Evolutionary conservation across 2,797 vertebrate genomes (phyloP), one percentile per base, ranked within the genome.

Genomic region (Lacerta agilis): DNA sequence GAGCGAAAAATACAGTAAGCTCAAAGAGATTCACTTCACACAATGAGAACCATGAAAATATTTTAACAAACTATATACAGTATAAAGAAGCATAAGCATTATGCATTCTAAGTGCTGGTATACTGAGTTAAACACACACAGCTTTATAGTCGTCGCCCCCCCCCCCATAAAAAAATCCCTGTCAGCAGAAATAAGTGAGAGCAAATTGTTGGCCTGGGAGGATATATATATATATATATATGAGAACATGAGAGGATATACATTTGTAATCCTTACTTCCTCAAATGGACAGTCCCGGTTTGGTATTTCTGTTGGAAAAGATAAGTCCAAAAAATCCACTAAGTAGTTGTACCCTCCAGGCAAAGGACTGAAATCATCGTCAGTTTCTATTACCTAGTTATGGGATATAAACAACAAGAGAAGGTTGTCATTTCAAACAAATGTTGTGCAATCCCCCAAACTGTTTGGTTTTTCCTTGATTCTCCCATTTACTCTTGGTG

Each of bases 261-360:
- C 11, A 29, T 73, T 64, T 66, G 3, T 17, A 76, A 64, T 66
- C 23, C 38, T 87, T 82, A 82, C 86, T 36, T 87, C 86, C 8
- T 82, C 79, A 76, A 75, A 87, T 17, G 79, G 29, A 76, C 9
- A 43, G 1, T 97, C 95, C 92, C 97, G 95, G 71, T 90, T 87
- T 4, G 97, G 97, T 77, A 97, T 96, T 69, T 92, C 66, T 36
- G 79, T 78, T n/a, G 97, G 97, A 88, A 98, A 98, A 0, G 97
- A 96, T 79, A 97, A 94, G 87, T 97, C 97, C 86, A 94, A 83
- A 89, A 98, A 98, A 92, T 98, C 98, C 94, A 98, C 97, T 81
- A 98, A 91, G 89, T 97, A 98, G 92, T 97, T 93, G 3, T 95
- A 97, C 67, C 97, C 96, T 5, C 89, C 88, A 81, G 90, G 71